Evolutionary conservation across 2,797 vertebrate genomes (phyloP).

Genomic region (Simalia tracyae): DNA sequence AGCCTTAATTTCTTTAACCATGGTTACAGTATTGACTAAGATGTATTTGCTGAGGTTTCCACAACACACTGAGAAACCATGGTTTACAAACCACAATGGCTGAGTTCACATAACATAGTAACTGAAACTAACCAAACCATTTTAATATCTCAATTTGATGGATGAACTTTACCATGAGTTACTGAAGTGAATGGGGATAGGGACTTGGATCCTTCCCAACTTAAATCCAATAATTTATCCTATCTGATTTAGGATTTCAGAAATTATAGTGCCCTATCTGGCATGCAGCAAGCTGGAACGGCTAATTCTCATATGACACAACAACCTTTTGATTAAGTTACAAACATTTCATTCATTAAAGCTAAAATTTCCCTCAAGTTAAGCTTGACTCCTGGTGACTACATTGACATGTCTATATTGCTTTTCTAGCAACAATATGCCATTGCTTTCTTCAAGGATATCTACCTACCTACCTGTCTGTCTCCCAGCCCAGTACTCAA

Average conservation of each 20-base stretch:
- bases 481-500: not conserved
- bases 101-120: not conserved
- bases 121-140: not conserved
- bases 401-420: not conserved
- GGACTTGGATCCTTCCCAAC: not conserved
- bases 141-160: not conserved
- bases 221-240: not conserved
- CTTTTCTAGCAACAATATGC: not conserved
- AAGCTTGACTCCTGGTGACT: not conserved
- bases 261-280: not conserved
- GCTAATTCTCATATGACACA: not conserved
- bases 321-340: not conserved
- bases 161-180: not conserved
- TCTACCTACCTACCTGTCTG: not conserved
- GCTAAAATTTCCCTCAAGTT: not conserved
- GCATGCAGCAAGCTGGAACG: not conserved
- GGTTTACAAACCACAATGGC: not conserved
- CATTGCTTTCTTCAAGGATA: not conserved
- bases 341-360: not conserved
- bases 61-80: not conserved
- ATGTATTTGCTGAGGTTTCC: not conserved
- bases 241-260: not conserved
- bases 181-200: not conserved
- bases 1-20: not conserved
- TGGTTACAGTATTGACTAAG: not conserved